phyloP scores from a whole-genome alignment of 2,888 invertebrate genomes.

The Drosophila peninsularis region DNA sequence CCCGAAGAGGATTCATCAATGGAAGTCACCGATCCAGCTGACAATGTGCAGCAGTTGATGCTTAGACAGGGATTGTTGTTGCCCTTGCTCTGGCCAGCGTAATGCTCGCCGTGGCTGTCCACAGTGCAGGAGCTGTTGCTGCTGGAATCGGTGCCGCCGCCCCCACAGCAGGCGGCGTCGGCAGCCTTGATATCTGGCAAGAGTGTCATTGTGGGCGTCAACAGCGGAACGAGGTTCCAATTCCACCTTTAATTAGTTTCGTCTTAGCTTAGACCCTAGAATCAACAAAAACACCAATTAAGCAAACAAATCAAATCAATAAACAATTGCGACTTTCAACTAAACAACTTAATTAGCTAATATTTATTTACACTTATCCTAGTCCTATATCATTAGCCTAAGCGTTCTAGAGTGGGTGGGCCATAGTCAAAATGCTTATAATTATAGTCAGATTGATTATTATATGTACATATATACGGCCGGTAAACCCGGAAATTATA shows the following conservation, averaged over 20 bases:
- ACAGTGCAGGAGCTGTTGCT: constrained; percentile 47
- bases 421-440: not conserved
- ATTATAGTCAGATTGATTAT: not conserved
- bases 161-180: constrained; percentile 62
- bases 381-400: not conserved
- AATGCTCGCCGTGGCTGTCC: constrained; percentile 30
- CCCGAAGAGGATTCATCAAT: constrained; percentile 69
- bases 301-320: not conserved
- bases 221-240: constrained; percentile 4
- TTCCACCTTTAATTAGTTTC: constrained; percentile 15
- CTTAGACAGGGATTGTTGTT: constrained; percentile 37
- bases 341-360: not conserved
- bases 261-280: constrained; percentile 9
- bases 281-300: constrained; percentile 11
- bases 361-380: not conserved
- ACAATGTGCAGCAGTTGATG: constrained; percentile 80
- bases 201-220: constrained; percentile 69
- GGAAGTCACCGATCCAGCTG: constrained; percentile 79
- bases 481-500: not conserved
- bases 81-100: constrained; percentile 26
- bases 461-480: not conserved
- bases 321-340: not conserved
- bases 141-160: constrained; percentile 55
- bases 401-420: not conserved
- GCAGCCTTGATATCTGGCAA: constrained; percentile 81